Conservation (phyloP, 2,113 vertebrate genomes). For the Crotalus helleri region DNA sequence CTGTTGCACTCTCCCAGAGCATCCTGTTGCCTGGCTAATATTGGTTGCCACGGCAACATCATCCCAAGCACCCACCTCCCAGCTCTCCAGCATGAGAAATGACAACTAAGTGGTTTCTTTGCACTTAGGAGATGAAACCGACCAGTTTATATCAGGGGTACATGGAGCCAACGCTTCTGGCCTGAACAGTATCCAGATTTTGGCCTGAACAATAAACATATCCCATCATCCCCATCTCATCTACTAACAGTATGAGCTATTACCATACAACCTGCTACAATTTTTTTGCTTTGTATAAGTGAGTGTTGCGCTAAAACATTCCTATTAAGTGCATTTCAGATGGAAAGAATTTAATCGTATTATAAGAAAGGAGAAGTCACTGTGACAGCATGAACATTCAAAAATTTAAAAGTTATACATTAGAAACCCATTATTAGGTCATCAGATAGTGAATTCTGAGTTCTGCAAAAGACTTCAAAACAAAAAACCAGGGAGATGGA, state of each 20-base stretch:
- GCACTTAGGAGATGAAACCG: background rate
- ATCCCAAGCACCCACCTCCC: conserved; percentile 1
- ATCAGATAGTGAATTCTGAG: background rate
- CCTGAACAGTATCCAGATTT: no score
- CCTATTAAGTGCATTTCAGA: background rate
- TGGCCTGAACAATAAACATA: background rate
- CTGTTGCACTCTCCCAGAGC: background rate
- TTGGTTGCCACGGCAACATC: background rate
- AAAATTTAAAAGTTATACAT: background rate
- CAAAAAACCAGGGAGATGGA: background rate
- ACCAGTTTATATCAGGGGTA: background rate
- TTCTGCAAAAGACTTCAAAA: background rate
- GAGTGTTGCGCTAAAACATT: background rate
- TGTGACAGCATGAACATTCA: background rate
- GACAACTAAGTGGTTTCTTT: background rate
- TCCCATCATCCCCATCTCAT: background rate
- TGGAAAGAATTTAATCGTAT: background rate
- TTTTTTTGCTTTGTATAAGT: background rate
- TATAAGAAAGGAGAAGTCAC: background rate
- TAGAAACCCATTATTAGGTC: background rate
- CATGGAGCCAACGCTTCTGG: background rate
- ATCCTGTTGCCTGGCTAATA: conserved; percentile 19
- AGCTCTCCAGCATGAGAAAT: background rate
- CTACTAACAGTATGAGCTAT: background rate
- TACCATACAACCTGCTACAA: background rate